Conservation (phyloP, 2,797 vertebrate genomes). For the Argentina silus region DNA sequence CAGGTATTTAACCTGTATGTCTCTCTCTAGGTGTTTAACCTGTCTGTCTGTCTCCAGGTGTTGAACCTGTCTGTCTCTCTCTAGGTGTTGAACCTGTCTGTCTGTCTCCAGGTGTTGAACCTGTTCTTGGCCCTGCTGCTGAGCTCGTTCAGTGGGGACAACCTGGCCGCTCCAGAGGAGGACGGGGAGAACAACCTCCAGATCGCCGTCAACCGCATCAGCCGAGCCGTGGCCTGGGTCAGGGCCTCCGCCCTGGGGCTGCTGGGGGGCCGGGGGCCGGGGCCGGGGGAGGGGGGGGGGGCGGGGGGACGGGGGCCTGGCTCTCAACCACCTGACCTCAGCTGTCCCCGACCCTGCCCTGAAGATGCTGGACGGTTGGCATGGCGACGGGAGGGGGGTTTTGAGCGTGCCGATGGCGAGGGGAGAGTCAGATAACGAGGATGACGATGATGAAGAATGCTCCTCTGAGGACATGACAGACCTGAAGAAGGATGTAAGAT, state of each 20-base stretch:
- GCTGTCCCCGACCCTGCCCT: slow-evolving; percentile 48
- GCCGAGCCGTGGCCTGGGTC: slow-evolving; percentile 72
- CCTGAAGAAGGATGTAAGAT: slow-evolving; percentile 59
- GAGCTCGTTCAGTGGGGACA: slow-evolving; percentile 93
- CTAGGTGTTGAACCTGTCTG: too few relatives aligned
- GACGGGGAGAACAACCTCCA: slow-evolving; percentile 95
- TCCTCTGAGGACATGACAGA: slow-evolving; percentile 34
- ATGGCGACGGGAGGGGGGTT: slow-evolving; percentile 75
- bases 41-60: not conserved
- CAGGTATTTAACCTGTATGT: too few relatives aligned
- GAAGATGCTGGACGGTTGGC: slow-evolving; percentile 45
- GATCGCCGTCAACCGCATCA: slow-evolving; percentile 89
- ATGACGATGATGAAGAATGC: slow-evolving; percentile 77
- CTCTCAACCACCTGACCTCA: slow-evolving; percentile 71
- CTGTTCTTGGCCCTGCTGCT: slow-evolving; percentile 93
- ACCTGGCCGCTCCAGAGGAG: slow-evolving; percentile 83
- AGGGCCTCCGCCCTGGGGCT: slow-evolving; percentile 70
- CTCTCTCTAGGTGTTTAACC: too few relatives aligned
- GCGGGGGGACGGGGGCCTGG: slow-evolving; percentile 60
- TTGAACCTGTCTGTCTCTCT: not conserved
- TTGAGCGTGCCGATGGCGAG: slow-evolving; percentile 82
- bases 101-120: slow-evolving; percentile 89
- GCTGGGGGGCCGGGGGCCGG: not conserved
- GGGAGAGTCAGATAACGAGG: slow-evolving; percentile 83
- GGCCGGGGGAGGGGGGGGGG: not conserved